A percentile compares a stretch with the other conserved stretches of the same genome.
Conservation (phyloP, 2,797 vertebrate species). For the Notamacropus eugenii region DNA sequence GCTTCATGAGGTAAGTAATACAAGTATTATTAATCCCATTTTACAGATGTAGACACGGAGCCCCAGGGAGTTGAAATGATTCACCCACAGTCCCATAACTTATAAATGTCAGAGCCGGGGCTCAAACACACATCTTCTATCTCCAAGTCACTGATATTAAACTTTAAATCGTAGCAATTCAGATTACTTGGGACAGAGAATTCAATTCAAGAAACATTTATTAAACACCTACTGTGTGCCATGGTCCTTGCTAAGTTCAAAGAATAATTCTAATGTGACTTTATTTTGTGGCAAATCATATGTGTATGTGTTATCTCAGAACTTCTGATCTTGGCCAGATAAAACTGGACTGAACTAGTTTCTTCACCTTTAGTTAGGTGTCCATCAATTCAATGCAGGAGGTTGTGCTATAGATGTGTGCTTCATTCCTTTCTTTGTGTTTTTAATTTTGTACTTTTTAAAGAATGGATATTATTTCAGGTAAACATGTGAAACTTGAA, state of each 20-base stretch:
- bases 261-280: background rate
- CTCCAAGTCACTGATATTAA: background rate
- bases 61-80: too few relatives aligned
- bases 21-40: background rate
- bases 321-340: background rate
- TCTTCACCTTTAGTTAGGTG: background rate
- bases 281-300: background rate
- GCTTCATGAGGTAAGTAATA: background rate
- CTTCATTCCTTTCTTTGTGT: background rate
- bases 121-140: background rate
- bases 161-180: background rate
- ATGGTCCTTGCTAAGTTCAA: background rate
- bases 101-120: background rate
- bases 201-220: background rate
- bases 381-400: background rate
- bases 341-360: background rate
- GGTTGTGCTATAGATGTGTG: background rate
- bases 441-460: background rate
- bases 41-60: background rate
- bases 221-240: background rate
- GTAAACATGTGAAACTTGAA: background rate
- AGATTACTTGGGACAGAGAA: background rate
- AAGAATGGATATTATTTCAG: background rate
- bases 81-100: background rate
- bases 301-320: background rate